Evolutionary conservation across 2,888 invertebrate species (phyloP).

Genomic region (Clistopyga incitator): DNA sequence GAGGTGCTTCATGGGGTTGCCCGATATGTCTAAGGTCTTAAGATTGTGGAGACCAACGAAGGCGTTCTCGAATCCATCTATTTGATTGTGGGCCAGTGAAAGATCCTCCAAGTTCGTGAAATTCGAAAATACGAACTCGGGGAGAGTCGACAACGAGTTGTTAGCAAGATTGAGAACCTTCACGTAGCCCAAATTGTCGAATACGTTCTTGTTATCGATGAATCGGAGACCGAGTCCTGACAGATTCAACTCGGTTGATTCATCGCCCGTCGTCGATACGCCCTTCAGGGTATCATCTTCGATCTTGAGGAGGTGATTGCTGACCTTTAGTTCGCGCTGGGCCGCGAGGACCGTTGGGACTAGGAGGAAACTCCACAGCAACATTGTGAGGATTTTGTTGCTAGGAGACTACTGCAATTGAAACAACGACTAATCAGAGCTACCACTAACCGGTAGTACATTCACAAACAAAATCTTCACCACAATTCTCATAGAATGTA

Average conservation of each 20-base stretch:
- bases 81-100: conserved; percentile 68
- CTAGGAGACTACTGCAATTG: not conserved
- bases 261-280: conserved; percentile 39
- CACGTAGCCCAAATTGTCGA: conserved; percentile 69
- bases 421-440: not conserved
- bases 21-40: conserved; percentile 71
- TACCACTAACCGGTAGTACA: too few relatives aligned
- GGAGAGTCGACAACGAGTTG: conserved; percentile 71
- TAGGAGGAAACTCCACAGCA: conserved; percentile 61
- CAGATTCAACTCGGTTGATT: conserved; percentile 66
- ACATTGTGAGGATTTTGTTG: conserved; percentile 40
- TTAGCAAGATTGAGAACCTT: conserved; percentile 70
- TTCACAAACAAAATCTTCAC: too few relatives aligned
- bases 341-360: conserved; percentile 65
- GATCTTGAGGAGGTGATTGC: conserved; percentile 65
- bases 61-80: conserved; percentile 61
- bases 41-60: conserved; percentile 75
- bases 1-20: conserved; percentile 71
- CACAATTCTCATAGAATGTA: too few relatives aligned
- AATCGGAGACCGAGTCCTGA: conserved; percentile 65
- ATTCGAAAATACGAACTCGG: conserved; percentile 74
- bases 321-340: conserved; percentile 11
- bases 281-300: conserved; percentile 66
- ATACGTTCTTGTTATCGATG: conserved; percentile 68
- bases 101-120: conserved; percentile 72